Percentiles rank a stretch among this genome's conserved stretches.
Evolutionary conservation across 2,113 vertebrate species (phyloP).

Genomic region (Lophura nycthemera): DNA sequence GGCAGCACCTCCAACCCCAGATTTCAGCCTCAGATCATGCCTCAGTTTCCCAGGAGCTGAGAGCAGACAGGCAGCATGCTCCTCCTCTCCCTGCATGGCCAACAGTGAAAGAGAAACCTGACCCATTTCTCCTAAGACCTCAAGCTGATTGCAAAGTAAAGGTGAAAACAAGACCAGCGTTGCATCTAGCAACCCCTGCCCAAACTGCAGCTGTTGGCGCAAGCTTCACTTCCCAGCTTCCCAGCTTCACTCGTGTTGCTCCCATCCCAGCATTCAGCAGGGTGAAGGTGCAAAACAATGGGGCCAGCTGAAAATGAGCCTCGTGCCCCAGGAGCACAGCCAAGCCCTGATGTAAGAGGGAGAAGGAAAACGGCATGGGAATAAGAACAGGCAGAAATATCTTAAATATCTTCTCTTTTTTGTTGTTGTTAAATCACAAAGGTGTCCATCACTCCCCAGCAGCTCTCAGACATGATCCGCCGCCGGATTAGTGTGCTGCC

Average conservation of each 20-base stretch:
- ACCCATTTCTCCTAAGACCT: background rate
- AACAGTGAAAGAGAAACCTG: background rate
- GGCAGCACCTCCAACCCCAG: background rate
- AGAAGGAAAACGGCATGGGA: background rate
- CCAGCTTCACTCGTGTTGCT: accelerated
- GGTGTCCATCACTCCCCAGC: background rate
- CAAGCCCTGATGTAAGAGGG: background rate
- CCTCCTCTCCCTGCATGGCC: accelerated
- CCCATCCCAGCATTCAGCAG: background rate
- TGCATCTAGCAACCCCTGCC: background rate
- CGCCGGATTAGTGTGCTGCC: background rate
- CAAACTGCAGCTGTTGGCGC: background rate
- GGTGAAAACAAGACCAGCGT: background rate
- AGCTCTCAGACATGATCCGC: background rate
- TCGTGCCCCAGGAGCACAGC: background rate
- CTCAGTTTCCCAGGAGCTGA: background rate
- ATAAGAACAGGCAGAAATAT: background rate
- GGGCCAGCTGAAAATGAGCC: background rate
- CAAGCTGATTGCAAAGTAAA: background rate
- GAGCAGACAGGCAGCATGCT: background rate
- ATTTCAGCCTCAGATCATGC: constrained; percentile 31
- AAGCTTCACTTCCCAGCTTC: background rate
- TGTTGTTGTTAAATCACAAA: background rate
- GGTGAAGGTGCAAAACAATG: background rate
- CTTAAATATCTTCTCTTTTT: background rate